Base-by-base conservation (phyloP, 1,140 invertebrate species). In the Drosophila pectinifera region DNA sequence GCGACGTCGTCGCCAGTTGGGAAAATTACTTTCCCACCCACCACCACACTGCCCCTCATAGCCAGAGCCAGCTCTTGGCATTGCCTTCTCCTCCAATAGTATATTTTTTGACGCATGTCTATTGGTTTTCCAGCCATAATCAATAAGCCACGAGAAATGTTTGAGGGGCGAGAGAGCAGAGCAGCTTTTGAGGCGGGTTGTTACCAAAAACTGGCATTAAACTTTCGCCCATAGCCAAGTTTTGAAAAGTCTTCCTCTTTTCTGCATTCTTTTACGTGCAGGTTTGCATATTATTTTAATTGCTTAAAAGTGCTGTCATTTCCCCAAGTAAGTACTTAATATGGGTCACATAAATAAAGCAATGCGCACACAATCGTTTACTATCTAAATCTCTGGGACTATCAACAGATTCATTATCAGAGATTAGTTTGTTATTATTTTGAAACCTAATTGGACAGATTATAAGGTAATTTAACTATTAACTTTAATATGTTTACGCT, bases 101-200 rank as follows among this genome's bases (percentile, higher is more conserved):
- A 38, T 24, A 42, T 61, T 41, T 53, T 67, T 51, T 63, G 59
- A 57, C 84, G 79, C 72, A 86, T 89, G 75, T 65, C 75, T 83
- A 83, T 88, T 88, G 84, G 70, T 88, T 86, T 76, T 78, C 43
- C 65, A 65, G 51, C 46, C 41, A 73, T 82, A 88, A 88, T 86
- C 83, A 80, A 86, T 86, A 83, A 78, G 53, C 54, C 20, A 48
- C 31, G 49, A 20, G 41, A 70, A 62, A 75, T 53, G 63, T 76
- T 76, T 65, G 57, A 49, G 62, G 62, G 51, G 64, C 64, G 20
- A 49, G 43, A 53, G 49, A 53, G 31, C 4, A 36, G 26, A 45
- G 22, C 34, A 49, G 34, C 34, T 63, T 63, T 56, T 56, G 38
- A n/a, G n/a, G n/a, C n/a, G 49, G 65, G 48, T 6, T 34, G 16